These are phyloP conservation scores for Enteromius viviparus DNA, from an alignment of 2,797 vertebrate genomes.

Conservation along the genomic window DNA sequence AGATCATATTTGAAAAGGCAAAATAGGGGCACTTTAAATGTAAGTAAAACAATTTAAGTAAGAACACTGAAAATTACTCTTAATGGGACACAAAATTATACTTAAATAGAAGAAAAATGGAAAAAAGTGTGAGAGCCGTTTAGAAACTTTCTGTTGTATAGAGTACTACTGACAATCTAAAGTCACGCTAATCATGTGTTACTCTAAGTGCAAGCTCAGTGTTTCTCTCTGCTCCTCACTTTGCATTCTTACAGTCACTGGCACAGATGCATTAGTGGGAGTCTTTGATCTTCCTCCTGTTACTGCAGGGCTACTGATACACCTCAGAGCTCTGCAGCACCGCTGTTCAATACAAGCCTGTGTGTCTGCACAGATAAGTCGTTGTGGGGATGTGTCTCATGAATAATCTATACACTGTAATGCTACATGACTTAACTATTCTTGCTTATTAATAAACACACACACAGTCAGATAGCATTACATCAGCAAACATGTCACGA, in stretches of 20 bases:
- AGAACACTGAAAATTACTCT: no score
- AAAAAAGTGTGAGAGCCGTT: background rate
- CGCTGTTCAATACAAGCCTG: slow-evolving; percentile 23
- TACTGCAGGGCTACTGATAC: slow-evolving; percentile 58
- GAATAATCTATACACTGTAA: slow-evolving; percentile 36
- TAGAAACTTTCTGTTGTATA: background rate
- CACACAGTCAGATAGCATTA: background rate
- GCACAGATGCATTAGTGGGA: background rate
- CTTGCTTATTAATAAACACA: background rate
- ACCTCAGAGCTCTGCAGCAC: slow-evolving; percentile 57
- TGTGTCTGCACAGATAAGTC: slow-evolving; percentile 43
- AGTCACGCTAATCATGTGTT: background rate
- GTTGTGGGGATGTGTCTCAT: slow-evolving; percentile 35
- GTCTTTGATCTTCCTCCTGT: slow-evolving; percentile 40
- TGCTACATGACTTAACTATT: slow-evolving; percentile 37
- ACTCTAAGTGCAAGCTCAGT: background rate
- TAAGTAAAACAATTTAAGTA: background rate
- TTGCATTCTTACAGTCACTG: background rate
- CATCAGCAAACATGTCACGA: slow-evolving; percentile 1
- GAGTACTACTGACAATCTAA: background rate
- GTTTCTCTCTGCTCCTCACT: background rate
- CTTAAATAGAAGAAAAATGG: background rate
- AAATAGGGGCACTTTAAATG: no score
- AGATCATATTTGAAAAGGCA: no score
- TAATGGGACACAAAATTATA: background rate